Percentiles rank a stretch among this genome's conserved stretches.
These are phyloP conservation scores for Laticauda laticaudata DNA, from an alignment of 2,113 vertebrate genomes.

Conservation along the genomic window DNA sequence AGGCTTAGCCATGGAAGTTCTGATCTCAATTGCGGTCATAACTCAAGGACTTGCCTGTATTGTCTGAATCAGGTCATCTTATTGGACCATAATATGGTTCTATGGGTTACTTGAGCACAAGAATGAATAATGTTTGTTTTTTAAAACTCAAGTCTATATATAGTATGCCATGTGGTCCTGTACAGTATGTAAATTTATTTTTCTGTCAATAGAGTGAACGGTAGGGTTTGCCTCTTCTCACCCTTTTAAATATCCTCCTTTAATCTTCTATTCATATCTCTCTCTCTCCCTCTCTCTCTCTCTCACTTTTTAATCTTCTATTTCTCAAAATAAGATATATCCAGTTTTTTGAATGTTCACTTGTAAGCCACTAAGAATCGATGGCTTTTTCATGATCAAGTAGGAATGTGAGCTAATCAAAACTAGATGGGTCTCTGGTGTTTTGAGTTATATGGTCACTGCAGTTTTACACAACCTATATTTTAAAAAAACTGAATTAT, in stretches of 20 bases:
- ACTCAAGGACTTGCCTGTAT: neutral
- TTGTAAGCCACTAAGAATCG: constrained; percentile 9
- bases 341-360: neutral
- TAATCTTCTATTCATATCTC: neutral
- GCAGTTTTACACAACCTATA: constrained; percentile 4
- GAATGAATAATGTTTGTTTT: neutral
- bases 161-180: neutral
- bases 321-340: constrained; percentile 3
- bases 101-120: neutral
- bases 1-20: no score
- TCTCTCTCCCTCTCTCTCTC: neutral
- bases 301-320: neutral
- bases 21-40: neutral
- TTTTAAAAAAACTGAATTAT: constrained; percentile 21
- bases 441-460: neutral
- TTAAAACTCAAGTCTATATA: neutral
- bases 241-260: neutral
- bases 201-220: neutral
- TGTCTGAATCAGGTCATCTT: neutral
- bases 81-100: neutral
- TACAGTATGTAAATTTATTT: neutral
- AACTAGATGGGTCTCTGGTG: constrained; percentile 25
- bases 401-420: constrained; percentile 24
- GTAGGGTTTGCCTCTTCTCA: neutral
- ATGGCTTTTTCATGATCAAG: constrained; percentile 39